phyloP scores from a whole-genome alignment of 2,888 invertebrate species.

The Drosophila dives region DNA sequence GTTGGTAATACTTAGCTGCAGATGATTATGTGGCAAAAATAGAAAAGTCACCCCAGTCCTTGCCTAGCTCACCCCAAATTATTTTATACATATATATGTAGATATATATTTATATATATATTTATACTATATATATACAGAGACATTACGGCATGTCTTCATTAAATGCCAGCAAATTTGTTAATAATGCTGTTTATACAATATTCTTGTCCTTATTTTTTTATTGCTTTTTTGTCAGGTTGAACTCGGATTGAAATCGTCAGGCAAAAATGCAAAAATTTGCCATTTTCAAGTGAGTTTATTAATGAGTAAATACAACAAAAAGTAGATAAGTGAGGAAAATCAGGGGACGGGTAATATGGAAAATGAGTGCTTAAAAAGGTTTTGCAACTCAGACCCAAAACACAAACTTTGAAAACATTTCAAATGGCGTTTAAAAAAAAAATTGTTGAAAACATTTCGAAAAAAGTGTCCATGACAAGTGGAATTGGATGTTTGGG shows the following conservation, averaged over 20 bases:
- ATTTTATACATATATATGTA: neutral
- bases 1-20: constrained; percentile 28
- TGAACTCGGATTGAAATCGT: neutral
- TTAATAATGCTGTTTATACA: constrained; percentile 51
- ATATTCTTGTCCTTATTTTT: constrained; percentile 3
- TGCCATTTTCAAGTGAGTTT: constrained; percentile 36
- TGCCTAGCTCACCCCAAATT: neutral
- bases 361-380: constrained; percentile 30
- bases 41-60: neutral
- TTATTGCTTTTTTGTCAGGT: neutral
- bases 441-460: neutral
- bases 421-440: constrained; percentile 5
- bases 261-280: constrained; percentile 8
- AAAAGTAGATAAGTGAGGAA: neutral
- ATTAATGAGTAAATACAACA: constrained; percentile 37
- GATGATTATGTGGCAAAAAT: constrained; percentile 51
- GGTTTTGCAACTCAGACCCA: constrained; percentile 28
- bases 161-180: constrained; percentile 49
- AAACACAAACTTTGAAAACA: constrained; percentile 33
- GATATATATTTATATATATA: neutral
- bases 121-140: neutral
- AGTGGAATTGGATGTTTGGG: constrained; percentile 10
- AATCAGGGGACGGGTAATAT: neutral
- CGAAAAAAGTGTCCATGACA: constrained; percentile 30
- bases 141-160: constrained; percentile 13